A percentile compares a stretch with the other conserved stretches of the same genome.
Evolutionary conservation across 2,113 vertebrate genomes (phyloP).

Genomic region (Daubentonia madagascariensis): DNA sequence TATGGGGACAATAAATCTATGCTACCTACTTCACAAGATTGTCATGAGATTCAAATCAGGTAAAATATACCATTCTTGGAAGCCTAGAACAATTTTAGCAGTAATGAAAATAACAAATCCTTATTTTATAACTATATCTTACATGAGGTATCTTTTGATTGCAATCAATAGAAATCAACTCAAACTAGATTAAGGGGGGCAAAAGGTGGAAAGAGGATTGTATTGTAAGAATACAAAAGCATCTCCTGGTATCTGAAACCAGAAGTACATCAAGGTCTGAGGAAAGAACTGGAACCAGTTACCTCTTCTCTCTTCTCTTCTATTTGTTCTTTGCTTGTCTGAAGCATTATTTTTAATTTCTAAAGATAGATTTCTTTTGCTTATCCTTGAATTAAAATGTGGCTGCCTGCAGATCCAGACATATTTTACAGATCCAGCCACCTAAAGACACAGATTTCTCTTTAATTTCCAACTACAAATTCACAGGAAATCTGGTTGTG

Average conservation of each 20-base stretch:
- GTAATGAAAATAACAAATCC: neutral
- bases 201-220: neutral
- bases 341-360: neutral
- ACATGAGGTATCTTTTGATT: neutral
- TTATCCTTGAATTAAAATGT: neutral
- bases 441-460: neutral
- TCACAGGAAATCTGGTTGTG: neutral
- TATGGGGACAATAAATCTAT: neutral
- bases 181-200: neutral
- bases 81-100: neutral
- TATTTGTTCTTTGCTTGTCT: neutral
- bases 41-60: neutral
- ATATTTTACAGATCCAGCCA: neutral
- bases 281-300: neutral
- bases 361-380: neutral
- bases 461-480: neutral
- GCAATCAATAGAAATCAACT: constrained; percentile 1
- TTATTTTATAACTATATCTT: constrained; percentile 4
- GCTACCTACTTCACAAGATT: neutral
- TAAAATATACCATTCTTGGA: constrained; percentile 24
- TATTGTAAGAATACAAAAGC: neutral
- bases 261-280: neutral
- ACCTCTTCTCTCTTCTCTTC: neutral
- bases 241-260: neutral
- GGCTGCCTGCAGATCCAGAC: neutral